Evolutionary conservation across 2,797 vertebrate genomes (phyloP), one percentile per base, ranked within the genome.

Genomic region (Cottoperca gobio): DNA sequence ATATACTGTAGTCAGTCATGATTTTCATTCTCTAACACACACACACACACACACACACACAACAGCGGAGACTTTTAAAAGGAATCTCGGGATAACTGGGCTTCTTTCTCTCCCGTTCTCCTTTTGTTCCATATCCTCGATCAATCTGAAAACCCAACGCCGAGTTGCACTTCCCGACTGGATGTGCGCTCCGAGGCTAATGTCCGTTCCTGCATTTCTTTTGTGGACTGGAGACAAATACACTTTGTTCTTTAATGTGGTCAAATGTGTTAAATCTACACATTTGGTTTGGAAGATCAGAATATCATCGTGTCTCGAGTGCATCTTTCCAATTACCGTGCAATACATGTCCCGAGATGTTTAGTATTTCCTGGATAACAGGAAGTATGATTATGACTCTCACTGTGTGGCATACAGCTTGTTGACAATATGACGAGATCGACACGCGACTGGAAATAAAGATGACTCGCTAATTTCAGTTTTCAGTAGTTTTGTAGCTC

Each of bases 1-100:
- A 87, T 11, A 88, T 10, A 55, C 84, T 58, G 82, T 33, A 53
- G 62, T 43, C 60, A 0, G n/a, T 26, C 54, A 16, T 40, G 58
- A 68, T 43, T 64, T 68, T 73, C 77, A 68, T 17, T 48, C 67
- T 73, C 67, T 40, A 14, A 69, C 52, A 46, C 43, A 64, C 42
- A 46, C 11, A 50, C 11, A 28, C 42, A 45, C n/a, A n/a, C n/a
- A n/a, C n/a, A n/a, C n/a, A n/a, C n/a, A n/a, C n/a, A n/a, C n/a
- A n/a, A n/a, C n/a, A n/a, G n/a, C n/a, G 8, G 9, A 35, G 62
- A 33, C 42, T 60, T 58, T 58, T 4, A 33, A 14, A 49, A n/a
- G 11, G n/a, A 31, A 33, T 33, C 7, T 33, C 5, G 31, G 31
- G 31, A 33, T 7, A 33, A 8, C 31, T 33, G 1, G 31, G 31